phyloP scores from a whole-genome alignment of 2,797 vertebrate species.

The Rhabdomys pumilio region DNA sequence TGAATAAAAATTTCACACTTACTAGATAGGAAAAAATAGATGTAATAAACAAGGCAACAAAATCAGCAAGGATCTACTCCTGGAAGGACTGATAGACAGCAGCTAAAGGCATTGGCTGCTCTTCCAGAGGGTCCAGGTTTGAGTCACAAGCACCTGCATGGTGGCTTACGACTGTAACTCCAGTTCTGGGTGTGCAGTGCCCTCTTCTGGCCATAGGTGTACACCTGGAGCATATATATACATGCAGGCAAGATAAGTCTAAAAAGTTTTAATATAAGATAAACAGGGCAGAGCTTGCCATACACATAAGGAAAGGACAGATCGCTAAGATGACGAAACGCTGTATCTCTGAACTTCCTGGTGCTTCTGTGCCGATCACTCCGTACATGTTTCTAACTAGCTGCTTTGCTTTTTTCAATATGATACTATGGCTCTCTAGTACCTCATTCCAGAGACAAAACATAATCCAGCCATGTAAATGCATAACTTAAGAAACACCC shows the following conservation, averaged over 20 bases:
- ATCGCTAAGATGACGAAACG: not conserved
- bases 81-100: not conserved
- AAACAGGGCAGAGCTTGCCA: not conserved
- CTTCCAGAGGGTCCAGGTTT: not conserved
- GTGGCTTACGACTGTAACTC: not conserved
- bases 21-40: not conserved
- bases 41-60: not conserved
- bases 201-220: not conserved
- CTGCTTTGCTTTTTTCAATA: slow-evolving; percentile 2
- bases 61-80: not conserved
- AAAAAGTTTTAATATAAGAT: not conserved
- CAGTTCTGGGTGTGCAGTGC: not conserved
- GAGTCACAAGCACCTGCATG: not conserved
- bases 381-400: not conserved
- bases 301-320: not conserved
- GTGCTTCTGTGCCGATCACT: not conserved
- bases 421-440: not conserved
- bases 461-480: not conserved
- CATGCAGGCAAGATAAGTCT: not conserved
- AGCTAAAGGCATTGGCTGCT: not conserved
- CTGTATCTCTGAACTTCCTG: not conserved
- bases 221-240: too few relatives aligned
- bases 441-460: not conserved
- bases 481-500: slow-evolving; percentile 21
- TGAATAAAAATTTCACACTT: not conserved